Conservation (phyloP, 2,113 vertebrate genomes). For the Tragelaphus buxtoni region DNA sequence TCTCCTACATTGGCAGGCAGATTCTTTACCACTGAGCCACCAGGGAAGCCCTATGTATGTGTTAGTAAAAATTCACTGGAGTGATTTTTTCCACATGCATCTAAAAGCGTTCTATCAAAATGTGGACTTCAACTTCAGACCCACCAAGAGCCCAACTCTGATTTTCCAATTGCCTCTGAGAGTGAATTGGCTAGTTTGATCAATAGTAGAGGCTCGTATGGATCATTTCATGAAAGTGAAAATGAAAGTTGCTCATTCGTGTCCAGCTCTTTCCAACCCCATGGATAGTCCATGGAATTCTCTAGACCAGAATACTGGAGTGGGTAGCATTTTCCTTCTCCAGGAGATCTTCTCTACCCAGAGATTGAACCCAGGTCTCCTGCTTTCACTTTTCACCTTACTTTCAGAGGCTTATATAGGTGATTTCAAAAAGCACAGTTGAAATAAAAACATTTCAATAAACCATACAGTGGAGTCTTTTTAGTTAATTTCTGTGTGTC, state of each 20-base stretch:
- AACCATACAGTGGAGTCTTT: too few relatives aligned
- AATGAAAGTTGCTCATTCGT: background rate
- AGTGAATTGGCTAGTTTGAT: background rate
- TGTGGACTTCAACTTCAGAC: background rate
- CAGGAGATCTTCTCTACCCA: background rate
- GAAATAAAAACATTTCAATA: background rate
- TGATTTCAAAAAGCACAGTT: background rate
- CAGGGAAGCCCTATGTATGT: background rate
- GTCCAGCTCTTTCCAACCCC: background rate
- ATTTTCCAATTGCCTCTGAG: background rate
- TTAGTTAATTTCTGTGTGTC: background rate
- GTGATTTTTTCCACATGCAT: background rate
- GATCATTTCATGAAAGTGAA: background rate
- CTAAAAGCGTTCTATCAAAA: background rate
- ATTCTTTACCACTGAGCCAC: background rate
- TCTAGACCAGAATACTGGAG: background rate
- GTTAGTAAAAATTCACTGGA: background rate
- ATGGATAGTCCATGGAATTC: background rate
- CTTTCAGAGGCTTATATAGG: background rate
- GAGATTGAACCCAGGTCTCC: background rate
- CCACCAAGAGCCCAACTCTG: background rate
- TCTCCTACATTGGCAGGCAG: background rate
- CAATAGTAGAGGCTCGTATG: rapidly evolving
- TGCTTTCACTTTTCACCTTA: background rate
- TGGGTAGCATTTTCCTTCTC: background rate